A percentile compares a stretch with the other conserved stretches of the same genome.
phyloP scores from a whole-genome alignment of 2,888 invertebrate genomes.

The Agriopis leucophaearia region DNA sequence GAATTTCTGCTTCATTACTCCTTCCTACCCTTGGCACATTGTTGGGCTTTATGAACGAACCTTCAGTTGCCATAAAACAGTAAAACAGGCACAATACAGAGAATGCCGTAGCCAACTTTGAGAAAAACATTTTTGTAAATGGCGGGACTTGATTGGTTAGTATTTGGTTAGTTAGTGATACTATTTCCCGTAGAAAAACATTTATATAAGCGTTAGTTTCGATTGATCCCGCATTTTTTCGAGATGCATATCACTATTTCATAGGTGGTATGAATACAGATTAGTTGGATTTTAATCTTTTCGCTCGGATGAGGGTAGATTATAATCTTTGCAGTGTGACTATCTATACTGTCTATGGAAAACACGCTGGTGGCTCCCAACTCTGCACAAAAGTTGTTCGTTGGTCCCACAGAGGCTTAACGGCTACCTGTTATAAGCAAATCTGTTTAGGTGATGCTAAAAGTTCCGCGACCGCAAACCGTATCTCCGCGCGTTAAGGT shows the following conservation, averaged over 20 bases:
- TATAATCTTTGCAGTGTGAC: neutral
- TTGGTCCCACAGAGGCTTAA: too few species aligned
- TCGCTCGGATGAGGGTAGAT: slow-evolving; percentile 31
- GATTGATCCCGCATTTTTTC: slow-evolving; percentile 66
- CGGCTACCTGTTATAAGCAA: too few species aligned
- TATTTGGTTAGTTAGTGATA: slow-evolving; percentile 49
- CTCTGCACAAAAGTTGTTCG: too few species aligned
- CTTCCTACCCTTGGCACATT: slow-evolving; percentile 79
- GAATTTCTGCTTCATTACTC: slow-evolving; percentile 74
- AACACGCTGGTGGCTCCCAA: too few species aligned
- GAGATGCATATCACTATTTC: slow-evolving; percentile 52
- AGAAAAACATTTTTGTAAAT: slow-evolving; percentile 49
- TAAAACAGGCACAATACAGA: slow-evolving; percentile 67
- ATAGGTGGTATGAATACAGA: slow-evolving; percentile 53
- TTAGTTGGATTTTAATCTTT: slow-evolving; percentile 50
- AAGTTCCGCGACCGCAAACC: too few species aligned
- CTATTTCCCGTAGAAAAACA: slow-evolving; percentile 16
- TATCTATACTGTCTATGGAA: too few species aligned
- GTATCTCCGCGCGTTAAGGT: too few species aligned
- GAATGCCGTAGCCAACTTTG: slow-evolving; percentile 61
- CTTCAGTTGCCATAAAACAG: slow-evolving; percentile 61
- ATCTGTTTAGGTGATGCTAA: too few species aligned
- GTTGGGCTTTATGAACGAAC: slow-evolving; percentile 79
- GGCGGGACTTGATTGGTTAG: slow-evolving; percentile 40
- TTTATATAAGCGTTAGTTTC: slow-evolving; percentile 66